Evolutionary conservation across 2,888 invertebrate species (phyloP).

Genomic region (Macrophya annulata): DNA sequence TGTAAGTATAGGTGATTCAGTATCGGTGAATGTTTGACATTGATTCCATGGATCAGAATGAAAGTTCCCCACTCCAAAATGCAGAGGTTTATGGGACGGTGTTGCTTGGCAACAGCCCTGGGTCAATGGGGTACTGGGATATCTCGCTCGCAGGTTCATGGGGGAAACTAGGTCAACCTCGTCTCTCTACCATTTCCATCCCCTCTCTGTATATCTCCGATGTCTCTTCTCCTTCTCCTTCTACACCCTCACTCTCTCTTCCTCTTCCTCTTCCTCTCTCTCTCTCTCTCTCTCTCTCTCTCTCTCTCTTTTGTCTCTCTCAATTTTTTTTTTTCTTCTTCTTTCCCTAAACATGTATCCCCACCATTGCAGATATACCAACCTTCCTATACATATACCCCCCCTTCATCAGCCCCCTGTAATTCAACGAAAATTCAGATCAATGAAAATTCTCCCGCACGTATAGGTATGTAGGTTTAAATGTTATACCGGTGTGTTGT

Average conservation of each 20-base stretch:
- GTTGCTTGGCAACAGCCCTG: constrained; percentile 73
- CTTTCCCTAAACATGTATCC: background rate
- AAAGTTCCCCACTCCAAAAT: constrained; percentile 57
- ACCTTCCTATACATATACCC: background rate
- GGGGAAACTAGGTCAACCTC: constrained; percentile 71
- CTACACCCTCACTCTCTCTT: background rate
- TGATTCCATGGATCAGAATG: constrained; percentile 51
- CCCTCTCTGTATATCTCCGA: background rate
- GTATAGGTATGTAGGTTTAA: background rate
- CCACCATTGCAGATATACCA: background rate
- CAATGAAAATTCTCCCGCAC: constrained; percentile 25
- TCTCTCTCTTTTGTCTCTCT: constrained; percentile 22
- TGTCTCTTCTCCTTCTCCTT: constrained; percentile 56
- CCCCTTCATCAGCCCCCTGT: background rate
- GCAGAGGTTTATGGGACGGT: constrained; percentile 65
- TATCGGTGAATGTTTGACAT: constrained; percentile 30
- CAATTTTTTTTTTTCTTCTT: background rate
- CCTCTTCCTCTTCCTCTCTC: background rate
- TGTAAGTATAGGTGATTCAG: background rate
- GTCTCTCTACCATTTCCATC: background rate
- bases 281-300: background rate
- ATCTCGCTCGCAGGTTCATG: constrained; percentile 63
- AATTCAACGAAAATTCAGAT: background rate
- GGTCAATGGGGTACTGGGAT: constrained; percentile 70
- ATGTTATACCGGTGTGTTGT: background rate